Evolutionary conservation across 1,140 invertebrate genomes (phyloP).

Genomic region (Brachionus asplanchnoidis): DNA sequence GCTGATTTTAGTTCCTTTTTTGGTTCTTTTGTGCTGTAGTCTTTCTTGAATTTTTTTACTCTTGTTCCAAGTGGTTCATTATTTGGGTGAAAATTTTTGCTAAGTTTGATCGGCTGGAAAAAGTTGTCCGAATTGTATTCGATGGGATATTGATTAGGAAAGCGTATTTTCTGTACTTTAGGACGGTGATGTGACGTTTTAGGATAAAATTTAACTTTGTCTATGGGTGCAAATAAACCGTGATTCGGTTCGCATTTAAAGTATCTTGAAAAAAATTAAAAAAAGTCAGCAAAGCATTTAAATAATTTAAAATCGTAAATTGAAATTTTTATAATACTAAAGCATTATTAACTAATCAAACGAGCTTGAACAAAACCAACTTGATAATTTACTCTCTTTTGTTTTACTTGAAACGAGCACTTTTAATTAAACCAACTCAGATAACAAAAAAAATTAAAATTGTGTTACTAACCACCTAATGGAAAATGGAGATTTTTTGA

Average conservation of each 20-base stretch:
- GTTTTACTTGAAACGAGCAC: neutral
- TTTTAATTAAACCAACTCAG: neutral
- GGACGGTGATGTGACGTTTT: neutral
- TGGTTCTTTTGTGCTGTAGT: neutral
- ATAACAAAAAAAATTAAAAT: neutral
- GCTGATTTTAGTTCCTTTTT: neutral
- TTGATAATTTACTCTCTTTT: neutral
- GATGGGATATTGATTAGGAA: neutral
- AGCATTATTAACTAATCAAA: slow-evolving; percentile 34
- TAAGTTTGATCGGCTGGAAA: neutral
- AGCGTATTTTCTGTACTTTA: neutral
- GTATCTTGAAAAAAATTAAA: slow-evolving; percentile 45
- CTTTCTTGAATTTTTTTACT: neutral
- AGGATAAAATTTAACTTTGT: slow-evolving; percentile 46
- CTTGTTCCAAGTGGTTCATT: neutral
- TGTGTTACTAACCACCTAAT: neutral
- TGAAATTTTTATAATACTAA: neutral
- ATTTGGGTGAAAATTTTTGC: neutral
- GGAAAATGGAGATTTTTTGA: neutral
- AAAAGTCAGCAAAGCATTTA: neutral
- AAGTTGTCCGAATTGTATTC: neutral
- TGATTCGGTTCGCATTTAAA: slow-evolving; percentile 51
- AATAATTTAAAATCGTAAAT: neutral
- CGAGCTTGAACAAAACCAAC: neutral
- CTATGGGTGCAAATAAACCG: slow-evolving; percentile 54